Evolutionary conservation across 2,113 vertebrate species (phyloP).

Genomic region (Elachura formosa): DNA sequence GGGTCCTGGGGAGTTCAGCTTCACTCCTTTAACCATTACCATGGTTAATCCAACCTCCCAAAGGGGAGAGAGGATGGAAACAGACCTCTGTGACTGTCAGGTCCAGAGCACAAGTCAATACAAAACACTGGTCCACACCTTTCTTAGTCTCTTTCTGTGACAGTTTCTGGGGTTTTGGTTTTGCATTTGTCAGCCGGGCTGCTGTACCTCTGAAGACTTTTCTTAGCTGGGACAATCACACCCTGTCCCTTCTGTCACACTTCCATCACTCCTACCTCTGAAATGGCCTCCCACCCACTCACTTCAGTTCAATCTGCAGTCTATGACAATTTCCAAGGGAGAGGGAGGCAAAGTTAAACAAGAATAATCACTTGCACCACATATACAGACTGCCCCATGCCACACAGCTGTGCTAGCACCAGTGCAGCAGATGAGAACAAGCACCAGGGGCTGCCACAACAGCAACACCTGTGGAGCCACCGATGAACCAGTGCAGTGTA

Average conservation of each 20-base stretch:
- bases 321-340: not conserved
- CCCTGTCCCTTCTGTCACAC: fast-evolving
- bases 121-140: not conserved
- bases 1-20: not conserved
- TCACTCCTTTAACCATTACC: not conserved
- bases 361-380: not conserved
- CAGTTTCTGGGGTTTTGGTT: not conserved
- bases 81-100: not conserved
- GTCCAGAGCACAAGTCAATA: not conserved
- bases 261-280: not conserved
- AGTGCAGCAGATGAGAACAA: not conserved
- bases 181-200: not conserved
- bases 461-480: not conserved
- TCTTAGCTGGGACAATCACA: not conserved
- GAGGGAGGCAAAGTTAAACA: not conserved
- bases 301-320: not conserved
- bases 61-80: not conserved
- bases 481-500: fast-evolving
- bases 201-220: not conserved
- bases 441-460: not conserved
- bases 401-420: not conserved
- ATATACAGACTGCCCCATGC: not conserved
- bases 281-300: not conserved
- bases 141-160: not conserved
- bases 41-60: not conserved